Evolutionary conservation across 2,888 invertebrate species (phyloP).

Genomic region (Oscheius myriophilus): DNA sequence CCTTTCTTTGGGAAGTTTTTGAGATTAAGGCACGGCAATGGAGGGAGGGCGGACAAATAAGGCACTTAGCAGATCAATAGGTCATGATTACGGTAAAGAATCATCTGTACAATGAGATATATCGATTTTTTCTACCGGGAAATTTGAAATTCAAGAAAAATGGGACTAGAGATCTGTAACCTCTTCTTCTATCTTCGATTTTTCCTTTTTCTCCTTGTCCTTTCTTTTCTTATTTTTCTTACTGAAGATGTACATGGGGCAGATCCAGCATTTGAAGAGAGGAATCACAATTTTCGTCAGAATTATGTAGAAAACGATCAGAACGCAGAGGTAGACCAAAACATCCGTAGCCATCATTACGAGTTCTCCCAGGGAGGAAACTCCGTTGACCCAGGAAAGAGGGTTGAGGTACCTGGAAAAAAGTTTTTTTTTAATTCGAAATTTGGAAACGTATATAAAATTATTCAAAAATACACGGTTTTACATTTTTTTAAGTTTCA

Average conservation of each 20-base stretch:
- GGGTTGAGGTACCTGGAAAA: slow-evolving; percentile 21
- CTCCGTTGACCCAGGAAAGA: slow-evolving; percentile 10
- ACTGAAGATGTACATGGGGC: not conserved
- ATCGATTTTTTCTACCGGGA: too few species aligned
- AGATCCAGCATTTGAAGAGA: slow-evolving; percentile 19
- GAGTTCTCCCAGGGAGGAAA: slow-evolving; percentile 22
- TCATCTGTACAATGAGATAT: too few species aligned
- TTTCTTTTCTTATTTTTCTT: slow-evolving; percentile 1
- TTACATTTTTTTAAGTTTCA: too few species aligned
- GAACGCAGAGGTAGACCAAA: slow-evolving; percentile 14
- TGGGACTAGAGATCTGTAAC: not conserved
- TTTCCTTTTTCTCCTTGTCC: not conserved
- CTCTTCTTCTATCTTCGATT: slow-evolving; percentile 4
- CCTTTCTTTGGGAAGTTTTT: too few species aligned
- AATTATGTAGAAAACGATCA: slow-evolving; percentile 15
- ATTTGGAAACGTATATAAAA: too few species aligned
- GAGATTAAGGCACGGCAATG: too few species aligned
- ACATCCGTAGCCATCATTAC: slow-evolving; percentile 21
- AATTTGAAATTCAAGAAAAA: too few species aligned
- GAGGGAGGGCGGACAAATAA: too few species aligned
- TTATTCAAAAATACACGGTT: too few species aligned
- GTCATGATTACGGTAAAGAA: too few species aligned
- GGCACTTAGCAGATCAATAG: too few species aligned
- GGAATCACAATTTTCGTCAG: slow-evolving; percentile 19
- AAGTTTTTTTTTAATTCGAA: too few species aligned